These are phyloP conservation scores for Varanus komodoensis DNA, from an alignment of 2,113 vertebrate species.

Conservation along the genomic window DNA sequence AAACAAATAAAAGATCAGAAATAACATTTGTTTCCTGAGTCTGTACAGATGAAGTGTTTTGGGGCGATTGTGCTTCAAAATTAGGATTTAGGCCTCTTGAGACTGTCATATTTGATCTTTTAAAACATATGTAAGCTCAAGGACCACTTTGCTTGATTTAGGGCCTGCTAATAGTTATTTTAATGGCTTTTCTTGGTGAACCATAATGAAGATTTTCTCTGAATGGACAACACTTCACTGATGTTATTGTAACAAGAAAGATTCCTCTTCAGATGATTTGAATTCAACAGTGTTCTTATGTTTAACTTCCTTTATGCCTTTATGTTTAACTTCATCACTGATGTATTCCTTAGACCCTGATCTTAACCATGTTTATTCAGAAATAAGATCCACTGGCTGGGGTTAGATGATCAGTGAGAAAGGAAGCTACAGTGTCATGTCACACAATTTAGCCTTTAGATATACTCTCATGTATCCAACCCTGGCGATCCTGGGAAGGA, in stretches of 20 bases:
- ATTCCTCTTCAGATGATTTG: neutral
- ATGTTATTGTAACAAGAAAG: neutral
- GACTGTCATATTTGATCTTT: neutral
- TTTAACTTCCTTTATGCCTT: neutral
- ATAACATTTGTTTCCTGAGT: neutral
- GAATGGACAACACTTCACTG: too few species aligned
- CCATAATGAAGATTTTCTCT: fast-evolving
- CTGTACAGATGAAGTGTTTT: neutral
- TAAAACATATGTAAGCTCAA: neutral
- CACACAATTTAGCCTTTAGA: too few species aligned
- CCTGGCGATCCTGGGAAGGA: too few species aligned
- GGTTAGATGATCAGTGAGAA: too few species aligned
- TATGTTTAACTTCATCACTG: neutral
- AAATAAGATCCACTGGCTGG: neutral
- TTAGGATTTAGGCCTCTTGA: neutral
- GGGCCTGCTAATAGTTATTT: neutral
- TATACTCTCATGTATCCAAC: too few species aligned
- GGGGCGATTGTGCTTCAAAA: neutral
- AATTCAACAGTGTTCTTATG: neutral
- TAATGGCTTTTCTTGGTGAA: neutral
- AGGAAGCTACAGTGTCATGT: too few species aligned
- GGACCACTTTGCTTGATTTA: constrained; percentile 18
- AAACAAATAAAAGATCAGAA: neutral
- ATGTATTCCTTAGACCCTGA: neutral
- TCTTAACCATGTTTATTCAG: neutral